Evolutionary conservation across 1,140 invertebrate species (phyloP).

Genomic region (Calliopsis andreniformis): DNA sequence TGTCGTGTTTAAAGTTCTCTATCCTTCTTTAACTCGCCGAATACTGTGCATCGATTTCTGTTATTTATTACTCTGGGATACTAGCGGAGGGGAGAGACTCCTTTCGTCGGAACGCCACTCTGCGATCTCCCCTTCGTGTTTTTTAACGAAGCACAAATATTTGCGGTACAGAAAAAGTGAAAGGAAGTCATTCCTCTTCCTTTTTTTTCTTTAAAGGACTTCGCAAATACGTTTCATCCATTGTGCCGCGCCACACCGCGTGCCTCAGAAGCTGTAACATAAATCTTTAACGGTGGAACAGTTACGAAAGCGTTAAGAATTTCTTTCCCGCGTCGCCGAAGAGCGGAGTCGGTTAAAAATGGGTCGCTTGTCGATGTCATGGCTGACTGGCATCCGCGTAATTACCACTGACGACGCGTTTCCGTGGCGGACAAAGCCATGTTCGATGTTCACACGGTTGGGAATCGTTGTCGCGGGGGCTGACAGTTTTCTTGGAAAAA

Average conservation of each 20-base stretch:
- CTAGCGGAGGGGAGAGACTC: too few relatives aligned
- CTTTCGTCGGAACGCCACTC: neutral
- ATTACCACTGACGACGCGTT: conserved; percentile 60
- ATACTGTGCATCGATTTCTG: neutral
- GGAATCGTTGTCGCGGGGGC: neutral
- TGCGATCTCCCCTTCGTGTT: too few relatives aligned
- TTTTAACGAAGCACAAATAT: neutral
- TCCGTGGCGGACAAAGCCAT: conserved; percentile 51
- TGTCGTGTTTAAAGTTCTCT: conserved; percentile 32
- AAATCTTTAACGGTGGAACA: conserved; percentile 24
- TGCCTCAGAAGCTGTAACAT: neutral
- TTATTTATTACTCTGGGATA: neutral
- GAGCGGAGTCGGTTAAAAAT: conserved; percentile 37
- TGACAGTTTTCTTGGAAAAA: conserved; percentile 56
- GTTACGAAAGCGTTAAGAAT: conserved; percentile 48
- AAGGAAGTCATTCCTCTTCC: neutral
- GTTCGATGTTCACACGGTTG: conserved; percentile 12
- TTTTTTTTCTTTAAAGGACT: neutral
- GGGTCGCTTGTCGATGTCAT: conserved; percentile 51
- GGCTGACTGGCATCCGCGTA: conserved; percentile 56
- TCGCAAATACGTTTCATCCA: neutral
- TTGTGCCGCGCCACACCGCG: neutral
- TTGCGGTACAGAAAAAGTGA: neutral
- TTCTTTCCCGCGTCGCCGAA: conserved; percentile 29
- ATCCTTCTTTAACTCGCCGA: neutral